Evolutionary conservation across 2,113 vertebrate genomes (phyloP).

Genomic region (Brachyhypopomus occidentalis): DNA sequence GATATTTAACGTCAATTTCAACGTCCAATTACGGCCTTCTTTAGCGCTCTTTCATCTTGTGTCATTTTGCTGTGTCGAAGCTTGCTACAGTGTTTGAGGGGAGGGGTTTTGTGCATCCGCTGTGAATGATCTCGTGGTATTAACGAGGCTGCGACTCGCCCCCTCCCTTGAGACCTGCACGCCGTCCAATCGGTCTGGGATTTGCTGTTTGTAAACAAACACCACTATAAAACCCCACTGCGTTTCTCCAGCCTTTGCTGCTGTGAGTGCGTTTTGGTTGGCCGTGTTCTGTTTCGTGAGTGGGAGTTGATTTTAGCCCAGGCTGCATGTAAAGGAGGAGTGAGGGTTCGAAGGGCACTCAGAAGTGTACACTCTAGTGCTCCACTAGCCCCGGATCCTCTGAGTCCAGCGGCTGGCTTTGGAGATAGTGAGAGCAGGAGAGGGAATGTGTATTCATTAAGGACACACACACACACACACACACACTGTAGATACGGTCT

Average conservation of each 20-base stretch:
- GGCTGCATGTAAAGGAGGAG: constrained; percentile 45
- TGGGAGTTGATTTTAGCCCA: constrained; percentile 52
- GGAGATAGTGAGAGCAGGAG: constrained; percentile 43
- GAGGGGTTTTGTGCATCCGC: constrained; percentile 41
- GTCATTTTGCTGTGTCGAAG: constrained; percentile 16
- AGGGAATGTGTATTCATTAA: constrained; percentile 65
- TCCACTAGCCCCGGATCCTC: constrained; percentile 64
- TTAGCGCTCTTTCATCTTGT: constrained; percentile 33
- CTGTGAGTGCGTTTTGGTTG: constrained; percentile 14
- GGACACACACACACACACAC: constrained; percentile 40
- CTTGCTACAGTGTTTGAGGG: constrained; percentile 24
- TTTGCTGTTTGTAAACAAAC: constrained; percentile 2
- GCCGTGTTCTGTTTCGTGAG: constrained; percentile 34
- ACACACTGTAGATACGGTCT: too few species aligned
- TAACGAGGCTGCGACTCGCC: constrained; percentile 40
- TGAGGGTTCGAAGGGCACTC: constrained; percentile 36
- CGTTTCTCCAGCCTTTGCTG: not conserved
- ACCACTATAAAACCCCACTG: not conserved
- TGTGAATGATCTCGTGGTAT: constrained; percentile 50
- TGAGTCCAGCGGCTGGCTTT: constrained; percentile 24
- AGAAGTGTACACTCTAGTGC: constrained; percentile 10
- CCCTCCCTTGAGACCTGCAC: not conserved
- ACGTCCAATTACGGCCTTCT: constrained; percentile 29
- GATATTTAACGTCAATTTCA: constrained; percentile 39
- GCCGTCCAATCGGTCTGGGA: constrained; percentile 12